phyloP scores from a whole-genome alignment of 2,113 vertebrate genomes.

The Ariopsis seemanni region DNA sequence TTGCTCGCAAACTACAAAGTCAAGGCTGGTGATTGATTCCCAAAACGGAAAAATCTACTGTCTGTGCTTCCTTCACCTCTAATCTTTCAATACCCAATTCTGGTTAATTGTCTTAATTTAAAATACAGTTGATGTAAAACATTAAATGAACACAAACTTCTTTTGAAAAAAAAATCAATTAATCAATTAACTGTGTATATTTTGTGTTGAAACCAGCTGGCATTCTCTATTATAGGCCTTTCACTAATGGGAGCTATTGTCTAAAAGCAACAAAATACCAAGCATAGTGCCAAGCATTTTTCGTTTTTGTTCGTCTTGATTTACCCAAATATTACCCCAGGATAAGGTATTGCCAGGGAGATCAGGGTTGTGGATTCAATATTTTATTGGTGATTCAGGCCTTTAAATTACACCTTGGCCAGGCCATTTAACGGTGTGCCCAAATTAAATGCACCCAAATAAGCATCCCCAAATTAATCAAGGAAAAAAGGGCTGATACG shows the following conservation, averaged over 20 bases:
- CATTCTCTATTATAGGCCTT: not conserved
- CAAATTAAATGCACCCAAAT: too few relatives aligned
- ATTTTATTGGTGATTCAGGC: not conserved
- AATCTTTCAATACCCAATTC: not conserved
- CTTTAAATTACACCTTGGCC: too few relatives aligned
- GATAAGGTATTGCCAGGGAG: not conserved
- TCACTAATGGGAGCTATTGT: not conserved
- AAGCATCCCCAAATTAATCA: too few relatives aligned
- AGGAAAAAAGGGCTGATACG: too few relatives aligned
- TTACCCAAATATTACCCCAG: not conserved
- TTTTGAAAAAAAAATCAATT: not conserved
- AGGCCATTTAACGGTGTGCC: too few relatives aligned
- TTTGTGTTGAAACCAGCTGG: too few relatives aligned
- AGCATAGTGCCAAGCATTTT: not conserved
- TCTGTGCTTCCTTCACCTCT: not conserved
- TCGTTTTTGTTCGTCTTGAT: not conserved
- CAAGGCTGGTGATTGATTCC: not conserved
- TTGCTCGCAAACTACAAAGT: not conserved
- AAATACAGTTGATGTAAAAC: not conserved
- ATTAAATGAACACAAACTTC: not conserved
- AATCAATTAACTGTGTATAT: not conserved
- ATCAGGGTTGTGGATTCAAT: not conserved
- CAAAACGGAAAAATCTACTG: conserved; percentile 4
- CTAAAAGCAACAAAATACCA: not conserved
- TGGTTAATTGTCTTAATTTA: not conserved